These are phyloP conservation scores for Pseudoips prasinana DNA, from an alignment of 2,888 invertebrate species.

Conservation along the genomic window DNA sequence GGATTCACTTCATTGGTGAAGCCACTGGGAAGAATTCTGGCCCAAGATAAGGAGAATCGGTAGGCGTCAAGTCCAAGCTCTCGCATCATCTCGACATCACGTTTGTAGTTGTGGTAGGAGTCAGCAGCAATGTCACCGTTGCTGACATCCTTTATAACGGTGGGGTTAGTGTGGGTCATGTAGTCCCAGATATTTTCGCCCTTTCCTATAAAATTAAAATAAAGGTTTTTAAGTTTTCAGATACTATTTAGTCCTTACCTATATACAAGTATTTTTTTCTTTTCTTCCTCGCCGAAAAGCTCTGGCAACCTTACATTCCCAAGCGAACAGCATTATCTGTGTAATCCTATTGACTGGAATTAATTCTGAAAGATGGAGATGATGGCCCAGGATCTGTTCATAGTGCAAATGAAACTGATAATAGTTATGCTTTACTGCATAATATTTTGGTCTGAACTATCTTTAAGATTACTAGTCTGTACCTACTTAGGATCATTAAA, in stretches of 20 bases:
- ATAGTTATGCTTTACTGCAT: too few relatives aligned
- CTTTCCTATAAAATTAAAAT: conserved; percentile 37
- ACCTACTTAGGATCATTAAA: too few relatives aligned
- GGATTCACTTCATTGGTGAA: conserved; percentile 76
- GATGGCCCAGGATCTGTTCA: too few relatives aligned
- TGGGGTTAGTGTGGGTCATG: conserved; percentile 47
- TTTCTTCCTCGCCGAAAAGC: too few relatives aligned
- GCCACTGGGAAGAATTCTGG: conserved; percentile 36
- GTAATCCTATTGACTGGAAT: too few relatives aligned
- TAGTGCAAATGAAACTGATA: too few relatives aligned
- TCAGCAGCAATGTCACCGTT: conserved; percentile 83
- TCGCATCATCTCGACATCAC: conserved; percentile 74
- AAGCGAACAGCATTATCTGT: too few relatives aligned
- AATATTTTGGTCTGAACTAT: too few relatives aligned
- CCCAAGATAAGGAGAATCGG: conserved; percentile 82
- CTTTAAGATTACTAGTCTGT: too few relatives aligned
- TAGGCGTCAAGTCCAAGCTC: conserved; percentile 51
- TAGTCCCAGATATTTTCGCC: conserved; percentile 58
- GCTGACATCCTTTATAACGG: conserved; percentile 45
- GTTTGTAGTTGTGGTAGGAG: conserved; percentile 81
- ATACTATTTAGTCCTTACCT: neutral
- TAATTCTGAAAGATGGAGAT: too few relatives aligned
- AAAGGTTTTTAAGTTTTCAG: neutral
- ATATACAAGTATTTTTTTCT: too few relatives aligned
- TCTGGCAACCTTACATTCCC: too few relatives aligned